phyloP scores from a whole-genome alignment of 2,888 invertebrate genomes.

The Patella pellucida region DNA sequence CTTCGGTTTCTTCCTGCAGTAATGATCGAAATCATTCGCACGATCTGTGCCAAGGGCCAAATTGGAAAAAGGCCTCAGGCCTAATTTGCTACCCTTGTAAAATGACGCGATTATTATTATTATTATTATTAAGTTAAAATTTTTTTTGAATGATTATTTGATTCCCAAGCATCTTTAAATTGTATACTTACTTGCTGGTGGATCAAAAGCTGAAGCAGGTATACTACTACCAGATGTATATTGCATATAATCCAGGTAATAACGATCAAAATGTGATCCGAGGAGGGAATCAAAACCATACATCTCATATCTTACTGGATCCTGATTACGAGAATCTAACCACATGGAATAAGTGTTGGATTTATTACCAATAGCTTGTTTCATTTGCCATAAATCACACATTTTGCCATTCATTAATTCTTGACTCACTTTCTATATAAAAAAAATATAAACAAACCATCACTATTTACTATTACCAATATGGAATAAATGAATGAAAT shows the following conservation, averaged over 20 bases:
- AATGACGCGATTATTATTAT: too few relatives aligned
- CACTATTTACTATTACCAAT: too few relatives aligned
- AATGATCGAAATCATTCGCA: too few relatives aligned
- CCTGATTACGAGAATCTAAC: conserved; percentile 72
- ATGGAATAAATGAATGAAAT: too few relatives aligned
- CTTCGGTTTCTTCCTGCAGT: too few relatives aligned
- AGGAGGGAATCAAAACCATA: conserved; percentile 90
- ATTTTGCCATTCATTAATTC: conserved; percentile 78
- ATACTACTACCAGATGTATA: conserved; percentile 39
- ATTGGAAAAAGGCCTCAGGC: too few relatives aligned
- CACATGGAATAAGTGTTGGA: conserved; percentile 90
- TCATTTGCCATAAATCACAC: conserved; percentile 85
- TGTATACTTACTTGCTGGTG: conserved; percentile 48
- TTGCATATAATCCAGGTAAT: conserved; percentile 87
- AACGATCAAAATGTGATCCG: conserved; percentile 97
- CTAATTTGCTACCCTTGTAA: too few relatives aligned
- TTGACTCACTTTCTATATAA: conserved; percentile 38
- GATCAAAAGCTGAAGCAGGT: conserved; percentile 43
- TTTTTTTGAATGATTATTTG: too few relatives aligned
- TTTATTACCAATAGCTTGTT: conserved; percentile 82
- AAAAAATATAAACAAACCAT: not conserved
- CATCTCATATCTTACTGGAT: conserved; percentile 90
- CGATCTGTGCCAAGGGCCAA: too few relatives aligned
- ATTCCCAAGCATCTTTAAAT: too few relatives aligned
- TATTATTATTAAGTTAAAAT: too few relatives aligned